Percentiles rank a stretch among this genome's conserved stretches.
Conservation (phyloP, 2,113 vertebrate genomes). For the Gobiocypris rarus region DNA sequence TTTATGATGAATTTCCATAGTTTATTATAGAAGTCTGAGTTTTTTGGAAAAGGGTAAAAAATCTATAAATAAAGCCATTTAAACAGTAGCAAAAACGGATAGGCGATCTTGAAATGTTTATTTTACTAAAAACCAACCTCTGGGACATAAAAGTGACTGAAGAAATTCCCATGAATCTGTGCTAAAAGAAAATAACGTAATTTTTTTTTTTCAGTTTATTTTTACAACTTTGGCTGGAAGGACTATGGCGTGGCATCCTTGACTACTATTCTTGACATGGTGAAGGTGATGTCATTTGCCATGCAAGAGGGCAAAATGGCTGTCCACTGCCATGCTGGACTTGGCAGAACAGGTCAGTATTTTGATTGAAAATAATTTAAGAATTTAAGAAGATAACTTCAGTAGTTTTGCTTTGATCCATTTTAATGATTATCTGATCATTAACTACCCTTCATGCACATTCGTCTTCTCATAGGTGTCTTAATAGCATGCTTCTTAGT, state of each 20-base stretch:
- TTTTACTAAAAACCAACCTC: background rate
- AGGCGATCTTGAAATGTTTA: too few species aligned
- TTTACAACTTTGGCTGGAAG: conserved; percentile 99
- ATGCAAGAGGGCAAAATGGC: conserved; percentile 94
- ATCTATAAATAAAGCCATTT: too few species aligned
- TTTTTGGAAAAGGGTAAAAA: too few species aligned
- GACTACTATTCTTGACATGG: conserved; percentile 95
- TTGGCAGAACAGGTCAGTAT: conserved; percentile 91
- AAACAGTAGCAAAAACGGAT: too few species aligned
- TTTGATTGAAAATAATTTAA: background rate
- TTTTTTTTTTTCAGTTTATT: conserved; percentile 88
- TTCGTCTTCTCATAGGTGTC: conserved; percentile 78
- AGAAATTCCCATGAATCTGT: too few species aligned
- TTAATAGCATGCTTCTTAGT: conserved; percentile 94
- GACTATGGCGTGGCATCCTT: conserved; percentile 97
- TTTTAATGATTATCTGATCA: background rate
- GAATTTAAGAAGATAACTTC: background rate
- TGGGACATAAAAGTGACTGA: background rate
- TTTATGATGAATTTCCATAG: too few species aligned
- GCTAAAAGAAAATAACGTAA: background rate
- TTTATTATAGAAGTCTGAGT: too few species aligned
- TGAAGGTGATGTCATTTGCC: conserved; percentile 96
- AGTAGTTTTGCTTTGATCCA: background rate
- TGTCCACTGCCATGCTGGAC: conserved; percentile 94
- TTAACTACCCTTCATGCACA: background rate